These are phyloP conservation scores for Geopemphigus sp. DNA, from an alignment of 1,140 invertebrate species.

Conservation along the genomic window DNA sequence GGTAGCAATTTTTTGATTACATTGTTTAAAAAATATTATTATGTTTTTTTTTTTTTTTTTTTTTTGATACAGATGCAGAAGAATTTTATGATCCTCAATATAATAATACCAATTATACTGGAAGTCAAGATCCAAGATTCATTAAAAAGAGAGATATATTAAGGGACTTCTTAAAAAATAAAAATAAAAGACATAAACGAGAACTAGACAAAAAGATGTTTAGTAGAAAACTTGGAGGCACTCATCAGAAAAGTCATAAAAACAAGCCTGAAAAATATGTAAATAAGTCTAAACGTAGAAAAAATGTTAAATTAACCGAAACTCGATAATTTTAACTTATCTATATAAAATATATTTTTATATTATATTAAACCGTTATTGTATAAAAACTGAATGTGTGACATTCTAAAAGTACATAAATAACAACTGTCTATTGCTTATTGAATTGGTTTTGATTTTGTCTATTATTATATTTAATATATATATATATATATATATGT, in stretches of 20 bases:
- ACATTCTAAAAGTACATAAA: too few species aligned
- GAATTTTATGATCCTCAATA: constrained; percentile 42
- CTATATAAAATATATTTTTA: neutral
- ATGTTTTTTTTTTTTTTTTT: neutral
- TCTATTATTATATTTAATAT: too few species aligned
- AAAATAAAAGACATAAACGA: constrained; percentile 37
- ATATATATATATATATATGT: too few species aligned
- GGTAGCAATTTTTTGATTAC: too few species aligned
- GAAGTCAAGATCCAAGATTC: constrained; percentile 42
- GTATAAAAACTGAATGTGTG: neutral
- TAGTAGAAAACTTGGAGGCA: constrained; percentile 37
- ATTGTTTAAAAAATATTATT: neutral
- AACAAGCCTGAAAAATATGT: neutral
- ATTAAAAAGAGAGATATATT: constrained; percentile 22
- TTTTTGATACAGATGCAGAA: constrained; percentile 36
- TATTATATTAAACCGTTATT: neutral
- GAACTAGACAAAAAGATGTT: constrained; percentile 24
- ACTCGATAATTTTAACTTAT: too few species aligned
- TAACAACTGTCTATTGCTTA: too few species aligned
- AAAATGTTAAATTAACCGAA: neutral
- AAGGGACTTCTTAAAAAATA: constrained; percentile 37
- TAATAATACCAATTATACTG: constrained; percentile 2
- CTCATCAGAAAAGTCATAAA: constrained; percentile 4
- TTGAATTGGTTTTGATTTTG: too few species aligned
- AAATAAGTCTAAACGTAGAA: neutral